These are phyloP conservation scores for Galaxias olidus DNA, from an alignment of 2,797 vertebrate genomes.

Conservation along the genomic window DNA sequence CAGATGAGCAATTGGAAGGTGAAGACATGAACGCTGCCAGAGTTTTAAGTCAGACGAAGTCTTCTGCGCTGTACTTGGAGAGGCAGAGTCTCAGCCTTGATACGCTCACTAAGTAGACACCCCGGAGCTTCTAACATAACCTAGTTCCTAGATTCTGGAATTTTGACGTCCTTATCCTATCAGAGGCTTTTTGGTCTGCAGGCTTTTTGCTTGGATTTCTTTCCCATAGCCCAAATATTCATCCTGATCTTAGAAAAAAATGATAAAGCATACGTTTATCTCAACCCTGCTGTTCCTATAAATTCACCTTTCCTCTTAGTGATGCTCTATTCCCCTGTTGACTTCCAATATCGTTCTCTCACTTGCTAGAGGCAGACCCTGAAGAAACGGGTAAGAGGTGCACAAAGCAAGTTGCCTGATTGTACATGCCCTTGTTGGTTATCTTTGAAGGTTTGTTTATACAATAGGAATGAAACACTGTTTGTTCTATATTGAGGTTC, in stretches of 20 bases:
- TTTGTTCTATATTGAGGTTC: background rate
- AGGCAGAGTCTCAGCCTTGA: constrained; percentile 56
- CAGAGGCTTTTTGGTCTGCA: constrained; percentile 64
- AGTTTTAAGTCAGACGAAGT: constrained; percentile 31
- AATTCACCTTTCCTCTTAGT: constrained; percentile 44
- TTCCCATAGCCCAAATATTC: constrained; percentile 59
- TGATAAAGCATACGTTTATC: constrained; percentile 53
- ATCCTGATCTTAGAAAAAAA: constrained; percentile 55
- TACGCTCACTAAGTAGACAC: constrained; percentile 64
- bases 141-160: constrained; percentile 59
- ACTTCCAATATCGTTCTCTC: constrained; percentile 39
- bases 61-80: constrained; percentile 45
- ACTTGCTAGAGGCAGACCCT: constrained; percentile 48
- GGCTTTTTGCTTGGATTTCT: constrained; percentile 55
- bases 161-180: constrained; percentile 71
- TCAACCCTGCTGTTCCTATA: constrained; percentile 46
- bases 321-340: constrained; percentile 34
- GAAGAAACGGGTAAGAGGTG: constrained; percentile 42
- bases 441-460: constrained; percentile 6
- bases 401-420: constrained; percentile 29
- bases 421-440: constrained; percentile 22
- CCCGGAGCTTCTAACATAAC: constrained; percentile 59
- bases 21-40: constrained; percentile 33
- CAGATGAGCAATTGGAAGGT: constrained; percentile 36
- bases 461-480: background rate